These are phyloP conservation scores for Lepidocyrtoides sp. DNA, from an alignment of 2,888 invertebrate species.

Conservation along the genomic window DNA sequence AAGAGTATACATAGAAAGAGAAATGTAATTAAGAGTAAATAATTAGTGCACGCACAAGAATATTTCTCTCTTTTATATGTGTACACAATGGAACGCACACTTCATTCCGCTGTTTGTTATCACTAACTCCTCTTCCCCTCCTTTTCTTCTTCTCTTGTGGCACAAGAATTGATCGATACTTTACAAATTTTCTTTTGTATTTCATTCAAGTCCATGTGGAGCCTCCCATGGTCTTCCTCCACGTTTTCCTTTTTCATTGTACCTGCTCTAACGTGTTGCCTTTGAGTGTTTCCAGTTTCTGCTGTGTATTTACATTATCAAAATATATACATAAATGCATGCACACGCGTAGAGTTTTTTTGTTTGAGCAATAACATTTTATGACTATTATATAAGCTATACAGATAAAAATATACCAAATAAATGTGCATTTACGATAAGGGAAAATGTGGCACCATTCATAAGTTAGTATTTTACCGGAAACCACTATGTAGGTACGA, in stretches of 20 bases:
- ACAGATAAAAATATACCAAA: background rate
- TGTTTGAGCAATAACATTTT: background rate
- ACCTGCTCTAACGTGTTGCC: conserved; percentile 26
- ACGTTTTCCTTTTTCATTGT: background rate
- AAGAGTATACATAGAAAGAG: background rate
- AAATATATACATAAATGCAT: too few species aligned
- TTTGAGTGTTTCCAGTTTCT: background rate
- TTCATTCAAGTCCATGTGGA: conserved; percentile 25
- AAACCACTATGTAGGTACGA: background rate
- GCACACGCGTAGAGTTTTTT: background rate
- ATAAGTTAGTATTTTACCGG: conserved; percentile 21
- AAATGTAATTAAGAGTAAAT: background rate
- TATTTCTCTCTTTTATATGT: background rate
- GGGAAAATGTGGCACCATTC: conserved; percentile 22
- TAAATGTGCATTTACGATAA: background rate
- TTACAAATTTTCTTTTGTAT: conserved; percentile 25
- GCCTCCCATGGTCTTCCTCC: background rate
- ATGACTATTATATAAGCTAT: background rate
- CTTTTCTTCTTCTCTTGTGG: background rate
- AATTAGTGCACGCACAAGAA: background rate
- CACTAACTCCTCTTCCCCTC: background rate
- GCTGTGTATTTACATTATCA: too few species aligned
- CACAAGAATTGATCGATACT: conserved; percentile 11
- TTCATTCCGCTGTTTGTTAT: background rate
- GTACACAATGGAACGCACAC: background rate